Evolutionary conservation across 2,888 invertebrate species (phyloP), one percentile per base, ranked within the genome.

Genomic region (Sialis lutaria): DNA sequence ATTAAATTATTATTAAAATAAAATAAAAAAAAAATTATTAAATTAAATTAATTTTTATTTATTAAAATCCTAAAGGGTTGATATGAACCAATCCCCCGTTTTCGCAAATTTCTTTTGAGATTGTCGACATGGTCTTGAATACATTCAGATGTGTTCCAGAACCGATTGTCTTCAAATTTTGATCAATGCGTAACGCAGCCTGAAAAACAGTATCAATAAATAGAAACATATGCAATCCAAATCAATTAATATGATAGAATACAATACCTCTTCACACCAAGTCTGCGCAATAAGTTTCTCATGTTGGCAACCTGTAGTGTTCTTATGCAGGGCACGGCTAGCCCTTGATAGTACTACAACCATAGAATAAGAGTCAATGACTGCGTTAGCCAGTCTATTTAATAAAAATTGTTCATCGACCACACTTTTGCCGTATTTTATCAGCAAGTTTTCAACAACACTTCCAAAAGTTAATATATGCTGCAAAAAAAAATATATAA

Each of bases 321-420:
- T 75, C 47, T 74, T 67, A 33, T 74, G 70, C 1, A 82, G 70
- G 4, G 92, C 75, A 51, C 77, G 70, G 10, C 81, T 75, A 3
- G 91, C 85, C 53, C 96, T 75, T 32, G 96, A 86, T 54, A 96
- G 67, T 12, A 84, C 85, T 6, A 80, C 83, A 30, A 79, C 80
- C 75, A 89, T 83, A 5, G 83, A 76, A 66, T 91, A 95, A 33
- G 84, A 82, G 65, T 93, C 92, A 55, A 97, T 84, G 44, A 92
- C 86, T 41, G 89, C 77, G 59, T 85, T 78, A 0, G 96, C 89
- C 52, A 98, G 70, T 55, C 89, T 75, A 62, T 88, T 89, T 48
- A 97, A 70, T 56, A 91, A 66, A 65, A 83, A 88, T 70, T 98
- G 97, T 64, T 95, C 82, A 55, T 96, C 85, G 57, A 89, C 77